A percentile compares a stretch with the other conserved stretches of the same genome.
phyloP scores from a whole-genome alignment of 2,888 invertebrate genomes.

The Phorcus lineatus region DNA sequence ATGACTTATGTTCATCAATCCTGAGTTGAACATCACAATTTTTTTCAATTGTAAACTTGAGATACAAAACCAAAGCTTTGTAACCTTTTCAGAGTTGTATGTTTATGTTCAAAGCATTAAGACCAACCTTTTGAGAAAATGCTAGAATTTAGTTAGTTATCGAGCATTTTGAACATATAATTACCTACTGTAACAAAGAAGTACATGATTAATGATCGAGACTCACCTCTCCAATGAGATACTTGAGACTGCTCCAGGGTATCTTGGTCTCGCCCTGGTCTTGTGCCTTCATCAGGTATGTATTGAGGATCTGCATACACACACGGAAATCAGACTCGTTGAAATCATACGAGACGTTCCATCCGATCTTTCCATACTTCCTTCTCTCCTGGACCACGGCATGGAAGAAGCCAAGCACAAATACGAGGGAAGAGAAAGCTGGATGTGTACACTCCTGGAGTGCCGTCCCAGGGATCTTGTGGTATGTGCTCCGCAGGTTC shows the following conservation, averaged over 20 bases:
- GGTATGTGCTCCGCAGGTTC: conserved; percentile 91
- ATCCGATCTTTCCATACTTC: conserved; percentile 94
- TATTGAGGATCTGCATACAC: conserved; percentile 89
- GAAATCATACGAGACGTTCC: conserved; percentile 95
- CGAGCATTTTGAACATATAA: no score
- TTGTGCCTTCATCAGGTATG: conserved; percentile 86
- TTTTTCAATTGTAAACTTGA: no score
- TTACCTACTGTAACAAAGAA: no score
- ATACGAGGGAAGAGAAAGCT: conserved; percentile 88
- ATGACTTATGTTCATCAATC: no score
- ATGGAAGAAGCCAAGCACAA: conserved; percentile 93
- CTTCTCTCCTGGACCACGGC: conserved; percentile 93
- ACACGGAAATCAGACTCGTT: conserved; percentile 93
- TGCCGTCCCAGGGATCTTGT: conserved; percentile 86
- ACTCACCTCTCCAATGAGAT: conserved; percentile 90
- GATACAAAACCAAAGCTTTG: no score
- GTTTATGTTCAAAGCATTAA: no score
- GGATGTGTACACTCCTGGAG: conserved; percentile 85
- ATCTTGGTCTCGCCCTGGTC: conserved; percentile 80
- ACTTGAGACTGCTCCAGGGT: conserved; percentile 93
- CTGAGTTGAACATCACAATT: no score
- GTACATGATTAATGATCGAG: no score
- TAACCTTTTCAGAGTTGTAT: no score
- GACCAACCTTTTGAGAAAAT: no score
- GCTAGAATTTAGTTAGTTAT: no score